Evolutionary conservation across 2,797 vertebrate species (phyloP).

Genomic region (Eremophila alpestris): DNA sequence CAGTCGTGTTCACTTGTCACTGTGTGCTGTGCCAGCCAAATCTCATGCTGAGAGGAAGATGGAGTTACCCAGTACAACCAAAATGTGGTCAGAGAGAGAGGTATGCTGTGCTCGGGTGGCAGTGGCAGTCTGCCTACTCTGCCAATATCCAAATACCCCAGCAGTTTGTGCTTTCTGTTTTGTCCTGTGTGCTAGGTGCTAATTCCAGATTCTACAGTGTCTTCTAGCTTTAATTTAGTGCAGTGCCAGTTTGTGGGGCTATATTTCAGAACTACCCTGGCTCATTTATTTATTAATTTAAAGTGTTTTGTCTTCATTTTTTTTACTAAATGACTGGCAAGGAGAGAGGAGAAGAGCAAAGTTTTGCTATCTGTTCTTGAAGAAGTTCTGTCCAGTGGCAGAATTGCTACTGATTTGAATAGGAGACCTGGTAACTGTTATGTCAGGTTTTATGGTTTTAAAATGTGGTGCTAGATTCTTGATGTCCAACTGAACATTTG

Average conservation of each 20-base stretch:
- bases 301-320: not conserved
- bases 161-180: not conserved
- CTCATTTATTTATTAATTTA: not conserved
- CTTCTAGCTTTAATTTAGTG: not conserved
- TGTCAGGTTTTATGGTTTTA: not conserved
- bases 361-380: not conserved
- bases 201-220: not conserved
- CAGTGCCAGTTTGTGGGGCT: accelerated
- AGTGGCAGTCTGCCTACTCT: not conserved
- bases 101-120: not conserved
- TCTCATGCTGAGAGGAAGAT: not conserved
- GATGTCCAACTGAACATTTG: not conserved
- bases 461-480: not conserved
- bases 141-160: not conserved
- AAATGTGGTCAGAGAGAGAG: not conserved
- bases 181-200: not conserved
- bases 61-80: not conserved
- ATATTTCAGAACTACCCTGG: not conserved
- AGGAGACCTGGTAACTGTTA: not conserved
- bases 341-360: not conserved
- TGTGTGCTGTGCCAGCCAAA: not conserved
- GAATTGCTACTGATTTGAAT: not conserved
- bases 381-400: not conserved
- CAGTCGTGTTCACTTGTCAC: not conserved
- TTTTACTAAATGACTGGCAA: not conserved